Base-by-base conservation (phyloP, 2,113 vertebrate species). In the Brachypodius melanocephalos region DNA sequence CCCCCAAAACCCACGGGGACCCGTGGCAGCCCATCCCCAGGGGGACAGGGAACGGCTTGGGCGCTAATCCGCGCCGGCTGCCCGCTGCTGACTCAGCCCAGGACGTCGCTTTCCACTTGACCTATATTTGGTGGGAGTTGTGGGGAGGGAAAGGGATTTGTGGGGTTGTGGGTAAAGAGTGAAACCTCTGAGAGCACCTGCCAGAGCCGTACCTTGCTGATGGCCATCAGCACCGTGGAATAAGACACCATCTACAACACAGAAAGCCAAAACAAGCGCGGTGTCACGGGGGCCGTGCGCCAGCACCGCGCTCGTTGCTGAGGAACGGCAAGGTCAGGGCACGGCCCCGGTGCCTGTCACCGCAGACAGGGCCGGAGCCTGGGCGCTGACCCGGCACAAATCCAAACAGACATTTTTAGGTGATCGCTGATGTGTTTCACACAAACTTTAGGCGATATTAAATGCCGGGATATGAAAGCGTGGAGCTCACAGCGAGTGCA, bases 211-310 rank as follows among this genome's bases (percentile, higher is more conserved):
- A 99, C 99, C 99, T 99, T 99, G 96, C 98, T 99, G 97, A 99
- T 98, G 85, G 99, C 99, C 48, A 96, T 98, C 91, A 99, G 98
- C 34, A 99, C 98, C 25, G 99, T 99, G 83, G 99, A 99, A 95
- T 99, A 99, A 31, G 99, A 99, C 97, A 99, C 99, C 99, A 99
- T 99, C 99, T 99, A 88, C 20, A 75, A 85, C 67, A 76, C 52
- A 84, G 51, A 89, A 76, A 78, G 67, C 21, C 81, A 86, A 93
- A 72, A 87, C 78, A 89, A 82, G 71, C 25, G 40, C n/a, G 20
- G 78, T 89, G 87, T 75, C 62, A 54, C 62, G 0, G 78, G 78
- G 87, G 69, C 69, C 1, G 49, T 18, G 85, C 15, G 92, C 69
- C 88, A 71, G 90, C 31, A 10, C 75, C 3, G 42, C 2, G 78